Evolutionary conservation across 2,113 vertebrate genomes (phyloP).

Genomic region (Tiliqua scincoides): DNA sequence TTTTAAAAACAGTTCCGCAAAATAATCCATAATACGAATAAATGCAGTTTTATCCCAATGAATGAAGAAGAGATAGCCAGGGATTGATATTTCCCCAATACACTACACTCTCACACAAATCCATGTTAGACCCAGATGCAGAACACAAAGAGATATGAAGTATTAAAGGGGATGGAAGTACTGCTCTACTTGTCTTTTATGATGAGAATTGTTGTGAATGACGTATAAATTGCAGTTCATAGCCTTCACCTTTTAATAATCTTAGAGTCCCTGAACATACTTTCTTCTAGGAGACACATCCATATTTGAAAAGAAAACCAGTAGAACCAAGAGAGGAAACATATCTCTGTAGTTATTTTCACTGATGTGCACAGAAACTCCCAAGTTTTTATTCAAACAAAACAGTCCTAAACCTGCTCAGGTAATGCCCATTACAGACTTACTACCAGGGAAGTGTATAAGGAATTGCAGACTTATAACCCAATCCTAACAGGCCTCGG

Average conservation of each 20-base stretch:
- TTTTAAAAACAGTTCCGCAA: slow-evolving; percentile 4
- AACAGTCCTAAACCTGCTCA: too few species aligned
- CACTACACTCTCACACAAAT: not conserved
- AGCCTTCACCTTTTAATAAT: not conserved
- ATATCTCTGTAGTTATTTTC: too few species aligned
- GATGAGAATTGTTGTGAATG: not conserved
- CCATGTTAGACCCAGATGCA: not conserved
- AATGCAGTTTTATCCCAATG: not conserved
- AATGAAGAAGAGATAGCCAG: not conserved
- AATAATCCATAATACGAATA: slow-evolving; percentile 11
- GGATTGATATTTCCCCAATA: not conserved
- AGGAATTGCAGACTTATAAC: too few species aligned
- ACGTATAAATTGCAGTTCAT: too few species aligned
- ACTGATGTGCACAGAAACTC: too few species aligned
- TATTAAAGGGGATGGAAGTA: too few species aligned
- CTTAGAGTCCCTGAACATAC: not conserved
- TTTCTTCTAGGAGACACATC: not conserved
- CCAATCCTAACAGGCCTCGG: too few species aligned
- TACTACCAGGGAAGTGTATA: too few species aligned
- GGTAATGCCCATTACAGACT: too few species aligned
- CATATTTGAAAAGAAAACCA: not conserved
- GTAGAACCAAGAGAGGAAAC: not conserved
- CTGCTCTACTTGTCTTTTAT: too few species aligned
- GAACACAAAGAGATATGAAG: not conserved
- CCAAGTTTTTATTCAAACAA: too few species aligned